phyloP scores from a whole-genome alignment of 1,140 invertebrate species.

The Drosophila pandora region DNA sequence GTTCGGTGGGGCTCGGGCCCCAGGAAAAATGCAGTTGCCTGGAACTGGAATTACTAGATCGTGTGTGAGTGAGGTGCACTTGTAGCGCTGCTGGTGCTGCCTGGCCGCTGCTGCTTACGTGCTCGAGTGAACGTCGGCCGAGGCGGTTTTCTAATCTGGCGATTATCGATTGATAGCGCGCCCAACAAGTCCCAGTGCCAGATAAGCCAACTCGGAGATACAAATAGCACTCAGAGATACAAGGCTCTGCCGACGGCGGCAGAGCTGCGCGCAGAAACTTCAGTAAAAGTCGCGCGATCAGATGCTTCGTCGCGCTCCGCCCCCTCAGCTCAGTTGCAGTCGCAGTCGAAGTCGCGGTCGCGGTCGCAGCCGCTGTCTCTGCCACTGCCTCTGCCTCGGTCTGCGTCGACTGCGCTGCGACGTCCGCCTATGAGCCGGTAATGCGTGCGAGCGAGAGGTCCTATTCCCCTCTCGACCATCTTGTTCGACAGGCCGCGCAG shows the following conservation, averaged over 20 bases:
- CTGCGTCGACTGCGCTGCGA: conserved; percentile 1
- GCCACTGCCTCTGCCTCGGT: conserved; percentile 15
- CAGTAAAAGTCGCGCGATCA: conserved; percentile 43
- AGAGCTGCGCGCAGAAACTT: conserved; percentile 26
- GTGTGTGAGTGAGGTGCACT: conserved; percentile 61
- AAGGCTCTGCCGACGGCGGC: conserved; percentile 20
- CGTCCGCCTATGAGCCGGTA: too few species aligned
- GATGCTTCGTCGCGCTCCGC: conserved; percentile 2
- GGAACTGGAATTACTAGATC: neutral
- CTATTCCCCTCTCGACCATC: neutral
- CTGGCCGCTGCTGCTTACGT: conserved; percentile 48
- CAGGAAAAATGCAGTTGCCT: too few species aligned
- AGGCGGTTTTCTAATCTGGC: conserved; percentile 67
- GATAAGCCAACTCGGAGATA: conserved; percentile 40
- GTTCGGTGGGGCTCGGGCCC: too few species aligned
- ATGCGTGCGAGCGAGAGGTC: neutral
- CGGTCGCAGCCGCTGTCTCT: conserved; percentile 8
- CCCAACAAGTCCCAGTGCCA: neutral
- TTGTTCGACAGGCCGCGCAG: neutral
- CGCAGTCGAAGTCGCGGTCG: conserved; percentile 36
- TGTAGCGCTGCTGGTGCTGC: conserved; percentile 57
- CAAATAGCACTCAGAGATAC: conserved; percentile 3
- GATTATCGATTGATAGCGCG: conserved; percentile 74
- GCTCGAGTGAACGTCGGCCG: conserved; percentile 71
- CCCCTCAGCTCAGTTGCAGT: conserved; percentile 30